phyloP scores from a whole-genome alignment of 1,140 invertebrate species.

The Nebria ingens region DNA sequence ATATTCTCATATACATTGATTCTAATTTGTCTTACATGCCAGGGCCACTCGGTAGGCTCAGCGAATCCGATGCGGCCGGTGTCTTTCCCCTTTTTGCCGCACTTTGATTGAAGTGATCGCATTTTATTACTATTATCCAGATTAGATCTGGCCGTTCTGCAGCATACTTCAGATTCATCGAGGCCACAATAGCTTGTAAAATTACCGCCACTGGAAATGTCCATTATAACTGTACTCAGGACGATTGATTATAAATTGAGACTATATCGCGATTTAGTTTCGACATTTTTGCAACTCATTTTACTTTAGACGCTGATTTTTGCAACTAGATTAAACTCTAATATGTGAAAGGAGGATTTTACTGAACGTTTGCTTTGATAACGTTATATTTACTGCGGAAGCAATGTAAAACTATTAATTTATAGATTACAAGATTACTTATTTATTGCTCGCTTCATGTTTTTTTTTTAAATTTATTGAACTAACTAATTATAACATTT shows the following conservation, averaged over 20 bases:
- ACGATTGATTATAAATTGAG: no score
- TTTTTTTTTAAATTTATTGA: no score
- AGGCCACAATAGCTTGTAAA: background rate
- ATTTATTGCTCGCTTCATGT: no score
- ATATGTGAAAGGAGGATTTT: no score
- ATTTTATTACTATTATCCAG: background rate
- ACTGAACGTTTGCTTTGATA: no score
- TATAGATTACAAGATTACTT: no score
- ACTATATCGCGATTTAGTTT: no score
- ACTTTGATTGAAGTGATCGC: background rate
- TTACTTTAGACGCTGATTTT: no score
- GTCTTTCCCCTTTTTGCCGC: background rate
- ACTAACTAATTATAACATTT: no score
- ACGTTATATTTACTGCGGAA: background rate
- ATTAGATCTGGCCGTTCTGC: background rate
- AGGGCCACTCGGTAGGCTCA: background rate
- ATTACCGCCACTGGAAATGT: conserved; percentile 1
- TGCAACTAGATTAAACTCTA: no score
- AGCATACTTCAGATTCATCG: background rate
- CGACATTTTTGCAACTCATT: no score
- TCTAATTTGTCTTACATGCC: background rate
- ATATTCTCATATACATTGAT: background rate
- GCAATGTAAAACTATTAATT: no score
- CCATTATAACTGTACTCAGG: conserved; percentile 4
- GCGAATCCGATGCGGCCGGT: background rate